Conservation (phyloP, 2,888 invertebrate species). For the Xiphydria camelus region DNA sequence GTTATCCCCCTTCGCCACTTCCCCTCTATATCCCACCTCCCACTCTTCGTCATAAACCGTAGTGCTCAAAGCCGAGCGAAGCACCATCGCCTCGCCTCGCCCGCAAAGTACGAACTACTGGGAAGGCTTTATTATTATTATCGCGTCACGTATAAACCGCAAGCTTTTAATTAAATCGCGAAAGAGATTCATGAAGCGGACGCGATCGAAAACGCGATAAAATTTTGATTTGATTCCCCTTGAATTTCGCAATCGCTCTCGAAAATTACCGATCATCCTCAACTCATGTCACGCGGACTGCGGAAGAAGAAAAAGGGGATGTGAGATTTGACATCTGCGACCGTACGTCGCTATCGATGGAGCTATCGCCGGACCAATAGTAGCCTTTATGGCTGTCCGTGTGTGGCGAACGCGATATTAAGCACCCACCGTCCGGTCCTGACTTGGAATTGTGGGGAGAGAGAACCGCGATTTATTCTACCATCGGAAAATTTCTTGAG, state of each 20-base stretch:
- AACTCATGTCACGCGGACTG: no score
- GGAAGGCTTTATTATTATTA: slow-evolving; percentile 36
- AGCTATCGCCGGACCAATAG: slow-evolving; percentile 49
- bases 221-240: no score
- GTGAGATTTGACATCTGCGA: slow-evolving; percentile 37
- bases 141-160: slow-evolving; percentile 33
- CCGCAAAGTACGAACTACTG: slow-evolving; percentile 32
- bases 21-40: slow-evolving; percentile 33
- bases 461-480: no score
- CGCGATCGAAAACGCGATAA: slow-evolving; percentile 3
- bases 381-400: slow-evolving; percentile 49
- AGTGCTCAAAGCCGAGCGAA: slow-evolving; percentile 18
- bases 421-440: slow-evolving; percentile 20
- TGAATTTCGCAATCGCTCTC: no score
- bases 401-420: slow-evolving; percentile 47
- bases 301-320: slow-evolving; percentile 15
- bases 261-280: no score
- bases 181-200: slow-evolving; percentile 32
- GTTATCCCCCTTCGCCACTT: slow-evolving; percentile 37
- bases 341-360: slow-evolving; percentile 31
- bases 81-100: slow-evolving; percentile 14
- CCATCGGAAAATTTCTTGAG: slow-evolving; percentile 3
- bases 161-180: slow-evolving; percentile 38
- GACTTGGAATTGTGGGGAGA: not conserved
- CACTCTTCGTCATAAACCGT: slow-evolving; percentile 40